Conservation (phyloP, 2,797 vertebrate genomes). For the Sus cebifrons region DNA sequence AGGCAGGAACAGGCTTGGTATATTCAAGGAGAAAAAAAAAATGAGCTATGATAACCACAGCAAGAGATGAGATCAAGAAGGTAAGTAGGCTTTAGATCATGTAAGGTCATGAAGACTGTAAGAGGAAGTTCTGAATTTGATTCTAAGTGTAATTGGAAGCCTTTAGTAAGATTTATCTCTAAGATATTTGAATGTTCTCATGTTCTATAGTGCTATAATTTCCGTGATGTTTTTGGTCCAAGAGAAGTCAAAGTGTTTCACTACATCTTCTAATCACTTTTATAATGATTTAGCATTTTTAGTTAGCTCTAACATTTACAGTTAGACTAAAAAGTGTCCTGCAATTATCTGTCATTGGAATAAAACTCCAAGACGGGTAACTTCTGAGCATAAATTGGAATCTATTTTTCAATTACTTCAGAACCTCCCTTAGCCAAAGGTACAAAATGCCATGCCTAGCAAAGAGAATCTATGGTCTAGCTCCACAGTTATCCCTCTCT, state of each 20-base stretch:
- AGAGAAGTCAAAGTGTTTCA: background rate
- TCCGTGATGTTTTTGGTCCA: background rate
- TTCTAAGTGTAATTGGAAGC: background rate
- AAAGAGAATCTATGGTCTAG: background rate
- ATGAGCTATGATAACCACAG: background rate
- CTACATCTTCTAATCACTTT: background rate
- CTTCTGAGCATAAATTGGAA: background rate
- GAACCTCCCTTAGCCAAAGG: background rate
- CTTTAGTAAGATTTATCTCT: background rate
- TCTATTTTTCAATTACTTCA: conserved; percentile 11
- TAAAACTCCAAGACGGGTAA: background rate
- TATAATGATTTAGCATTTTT: background rate
- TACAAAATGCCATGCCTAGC: background rate
- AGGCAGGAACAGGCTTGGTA: background rate
- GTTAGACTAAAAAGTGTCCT: conserved; percentile 20
- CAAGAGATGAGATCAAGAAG: background rate
- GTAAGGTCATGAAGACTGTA: background rate
- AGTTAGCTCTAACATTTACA: background rate
- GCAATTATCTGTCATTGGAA: background rate
- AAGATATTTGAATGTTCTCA: background rate
- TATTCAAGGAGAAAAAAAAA: background rate
- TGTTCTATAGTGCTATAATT: background rate
- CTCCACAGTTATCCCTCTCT: background rate
- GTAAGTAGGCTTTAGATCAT: background rate
- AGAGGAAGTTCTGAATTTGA: background rate